A percentile compares a stretch with the other conserved stretches of the same genome.
phyloP scores from a whole-genome alignment of 2,888 invertebrate species.

The Drosophila monieri region DNA sequence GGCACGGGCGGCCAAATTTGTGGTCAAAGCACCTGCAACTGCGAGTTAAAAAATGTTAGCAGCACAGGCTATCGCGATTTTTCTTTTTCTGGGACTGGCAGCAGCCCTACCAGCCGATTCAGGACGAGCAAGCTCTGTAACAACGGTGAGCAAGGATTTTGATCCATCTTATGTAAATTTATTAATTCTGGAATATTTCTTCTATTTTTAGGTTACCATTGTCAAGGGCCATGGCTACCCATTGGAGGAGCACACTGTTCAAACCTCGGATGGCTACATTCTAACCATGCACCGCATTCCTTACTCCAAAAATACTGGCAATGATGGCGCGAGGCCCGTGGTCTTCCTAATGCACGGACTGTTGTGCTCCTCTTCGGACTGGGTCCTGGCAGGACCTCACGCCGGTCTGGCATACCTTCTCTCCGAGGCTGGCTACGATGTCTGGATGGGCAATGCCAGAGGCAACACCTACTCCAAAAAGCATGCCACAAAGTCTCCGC shows the following conservation, averaged over 20 bases:
- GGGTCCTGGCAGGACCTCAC: conserved; percentile 69
- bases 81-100: conserved; percentile 26
- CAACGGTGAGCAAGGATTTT: conserved; percentile 57
- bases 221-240: conserved; percentile 66
- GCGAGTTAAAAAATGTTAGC: conserved; percentile 41
- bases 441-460: conserved; percentile 80
- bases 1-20: conserved; percentile 17
- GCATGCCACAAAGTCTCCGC: conserved; percentile 59
- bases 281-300: conserved; percentile 79
- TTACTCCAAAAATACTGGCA: conserved; percentile 58
- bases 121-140: conserved; percentile 57
- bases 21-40: conserved; percentile 18
- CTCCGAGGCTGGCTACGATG: conserved; percentile 76
- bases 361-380: conserved; percentile 78
- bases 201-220: conserved; percentile 33
- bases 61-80: conserved; percentile 31
- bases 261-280: conserved; percentile 81
- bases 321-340: conserved; percentile 55
- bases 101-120: conserved; percentile 51
- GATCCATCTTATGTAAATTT: neutral
- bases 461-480: conserved; percentile 77
- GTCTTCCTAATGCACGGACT: conserved; percentile 78
- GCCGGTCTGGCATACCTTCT: conserved; percentile 71
- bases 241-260: conserved; percentile 86
- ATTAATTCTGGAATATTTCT: neutral